Evolutionary conservation across 2,113 vertebrate species (phyloP), one percentile per base, ranked within the genome.

Genomic region (Thomomys bottae): DNA sequence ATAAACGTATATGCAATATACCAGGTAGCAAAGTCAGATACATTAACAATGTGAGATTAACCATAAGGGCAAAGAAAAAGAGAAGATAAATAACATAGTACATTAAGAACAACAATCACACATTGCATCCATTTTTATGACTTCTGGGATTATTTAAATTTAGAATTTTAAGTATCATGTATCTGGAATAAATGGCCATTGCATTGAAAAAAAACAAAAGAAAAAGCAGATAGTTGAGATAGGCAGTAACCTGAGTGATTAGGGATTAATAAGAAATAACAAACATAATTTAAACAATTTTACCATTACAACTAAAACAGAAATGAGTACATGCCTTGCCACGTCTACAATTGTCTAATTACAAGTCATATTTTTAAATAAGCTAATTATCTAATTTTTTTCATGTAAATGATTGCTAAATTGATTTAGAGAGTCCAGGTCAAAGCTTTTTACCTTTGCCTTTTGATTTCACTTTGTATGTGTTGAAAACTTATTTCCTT

Each of bases 211-310:
- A 30, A 75, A 92, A 32, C 21, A 90, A 86, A 59, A 63, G 24
- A 2, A n/a, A 54, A 54, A 11, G 49, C 49, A 54, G 2, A 26
- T 61, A 87, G 8, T 54, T 21, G 15, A 88, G 88, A 42, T 8
- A 54, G 20, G 15, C 26, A 76, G 78, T 71, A 3, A 15, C 68
- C 34, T 77, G 34, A 87, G 3, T 85, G 54, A 59, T 76, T 90
- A 70, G 15, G 49, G 77, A 1, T 87, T 86, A 87, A 94, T 87
- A 93, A 94, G 66, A 84, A 83, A 54, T 36, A 20, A 83, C 23
- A 92, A 77, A 21, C 77, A 71, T 6, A 94, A 88, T 83, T 68
- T 42, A 21, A 81, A 71, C 8, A 94, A 88, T 86, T 68, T 36
- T 34, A 77, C 36, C 54, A 91, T 73, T 45, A 70, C n/a, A 92